These are phyloP conservation scores for Molossus alvarezi DNA, from an alignment of 2,797 vertebrate genomes.

Conservation along the genomic window DNA sequence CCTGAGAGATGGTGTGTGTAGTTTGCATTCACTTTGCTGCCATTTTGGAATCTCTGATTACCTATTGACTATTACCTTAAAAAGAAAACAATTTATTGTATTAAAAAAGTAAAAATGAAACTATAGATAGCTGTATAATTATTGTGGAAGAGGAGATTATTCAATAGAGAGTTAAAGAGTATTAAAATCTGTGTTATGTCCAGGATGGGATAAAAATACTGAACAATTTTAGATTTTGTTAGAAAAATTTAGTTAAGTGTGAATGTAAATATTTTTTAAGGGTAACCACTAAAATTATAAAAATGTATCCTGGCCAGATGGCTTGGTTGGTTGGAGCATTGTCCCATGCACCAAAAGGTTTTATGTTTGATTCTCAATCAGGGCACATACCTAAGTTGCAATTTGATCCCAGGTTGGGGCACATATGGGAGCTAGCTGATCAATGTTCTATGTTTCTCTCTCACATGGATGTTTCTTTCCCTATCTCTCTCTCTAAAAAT, in stretches of 20 bases:
- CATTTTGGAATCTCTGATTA: not conserved
- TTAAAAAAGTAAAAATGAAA: slow-evolving; percentile 53
- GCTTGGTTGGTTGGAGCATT: not conserved
- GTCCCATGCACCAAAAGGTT: not conserved
- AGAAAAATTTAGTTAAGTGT: slow-evolving; percentile 58
- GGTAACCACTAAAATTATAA: not conserved
- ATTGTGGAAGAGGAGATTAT: not conserved
- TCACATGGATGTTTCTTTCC: not conserved
- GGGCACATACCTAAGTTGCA: not conserved
- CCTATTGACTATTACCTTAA: not conserved
- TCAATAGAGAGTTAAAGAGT: slow-evolving; percentile 15
- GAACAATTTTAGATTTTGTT: slow-evolving; percentile 36
- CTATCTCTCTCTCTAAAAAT: not conserved
- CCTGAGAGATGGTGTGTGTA: no score
- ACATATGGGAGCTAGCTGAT: not conserved
- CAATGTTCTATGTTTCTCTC: not conserved
- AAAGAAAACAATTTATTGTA: slow-evolving; percentile 13
- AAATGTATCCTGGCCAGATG: not conserved
- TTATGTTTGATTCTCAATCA: not conserved
- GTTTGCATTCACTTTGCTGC: no score
- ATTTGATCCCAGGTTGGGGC: not conserved
- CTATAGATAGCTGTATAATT: not conserved
- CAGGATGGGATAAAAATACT: not conserved
- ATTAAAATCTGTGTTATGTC: slow-evolving; percentile 45
- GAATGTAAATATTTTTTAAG: slow-evolving; percentile 17